Conservation (phyloP, 53 echinoderm and acorn worm species). For the Echinometra lucunter region DNA sequence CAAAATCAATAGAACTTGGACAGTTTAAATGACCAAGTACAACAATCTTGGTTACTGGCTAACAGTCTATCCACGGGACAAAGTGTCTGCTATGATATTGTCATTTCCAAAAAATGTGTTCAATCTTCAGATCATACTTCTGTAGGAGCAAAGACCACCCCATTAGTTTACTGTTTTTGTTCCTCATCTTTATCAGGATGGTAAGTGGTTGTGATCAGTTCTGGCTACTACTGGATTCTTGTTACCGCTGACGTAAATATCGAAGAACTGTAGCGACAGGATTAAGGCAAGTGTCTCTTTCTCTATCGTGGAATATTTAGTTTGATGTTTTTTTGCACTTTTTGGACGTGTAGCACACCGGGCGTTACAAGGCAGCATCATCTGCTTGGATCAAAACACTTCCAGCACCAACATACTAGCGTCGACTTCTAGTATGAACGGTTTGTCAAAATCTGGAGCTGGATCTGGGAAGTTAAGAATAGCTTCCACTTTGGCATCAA, state of each 20-base stretch:
- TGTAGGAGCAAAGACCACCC: conserved; percentile 15
- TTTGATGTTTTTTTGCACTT: conserved; percentile 41
- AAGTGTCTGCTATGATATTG: conserved; percentile 19
- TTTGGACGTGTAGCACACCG: not conserved
- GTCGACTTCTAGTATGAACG: not conserved
- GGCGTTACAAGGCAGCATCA: not conserved
- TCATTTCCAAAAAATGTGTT: not conserved
- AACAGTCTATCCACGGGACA: not conserved
- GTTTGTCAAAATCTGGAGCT: conserved; percentile 1
- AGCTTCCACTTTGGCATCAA: too few relatives aligned
- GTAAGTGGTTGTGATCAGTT: conserved; percentile 44
- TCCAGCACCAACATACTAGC: not conserved
- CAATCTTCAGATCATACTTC: not conserved
- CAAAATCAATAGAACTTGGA: too few relatives aligned
- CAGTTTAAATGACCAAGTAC: too few relatives aligned
- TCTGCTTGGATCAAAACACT: not conserved
- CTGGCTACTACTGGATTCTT: not conserved
- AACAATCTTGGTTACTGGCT: too few relatives aligned
- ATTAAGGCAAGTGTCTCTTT: conserved; percentile 51
- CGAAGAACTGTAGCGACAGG: conserved; percentile 60
- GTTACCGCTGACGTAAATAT: not conserved
- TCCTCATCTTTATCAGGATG: not conserved
- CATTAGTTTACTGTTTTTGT: conserved; percentile 26
- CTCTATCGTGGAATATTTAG: conserved; percentile 60
- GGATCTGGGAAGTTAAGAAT: too few relatives aligned